Evolutionary conservation across 2,113 vertebrate species (phyloP).

Genomic region (Oophaga pumilio): DNA sequence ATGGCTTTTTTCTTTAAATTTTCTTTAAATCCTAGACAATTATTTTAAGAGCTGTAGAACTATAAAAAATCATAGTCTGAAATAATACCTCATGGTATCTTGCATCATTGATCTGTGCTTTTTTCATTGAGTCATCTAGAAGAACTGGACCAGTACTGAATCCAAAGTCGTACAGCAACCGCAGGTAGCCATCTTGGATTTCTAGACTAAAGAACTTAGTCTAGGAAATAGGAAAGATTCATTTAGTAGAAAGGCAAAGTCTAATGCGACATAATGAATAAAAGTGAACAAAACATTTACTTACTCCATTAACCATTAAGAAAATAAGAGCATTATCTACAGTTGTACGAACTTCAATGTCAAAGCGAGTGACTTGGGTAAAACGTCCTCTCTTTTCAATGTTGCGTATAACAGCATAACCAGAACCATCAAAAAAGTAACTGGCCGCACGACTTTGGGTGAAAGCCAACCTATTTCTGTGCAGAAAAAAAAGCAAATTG

Average conservation of each 20-base stretch:
- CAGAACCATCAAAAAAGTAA: constrained; percentile 93
- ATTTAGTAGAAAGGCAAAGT: not conserved
- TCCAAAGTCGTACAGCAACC: constrained; percentile 90
- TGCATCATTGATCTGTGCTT: constrained; percentile 91
- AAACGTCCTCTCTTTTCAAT: constrained; percentile 85
- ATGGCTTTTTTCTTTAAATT: not conserved
- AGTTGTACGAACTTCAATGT: constrained; percentile 91
- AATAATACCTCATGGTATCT: constrained; percentile 90
- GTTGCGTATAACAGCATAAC: constrained; percentile 87
- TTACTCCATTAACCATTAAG: constrained; percentile 91
- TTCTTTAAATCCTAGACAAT: not conserved
- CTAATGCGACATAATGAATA: not conserved
- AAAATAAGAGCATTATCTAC: constrained; percentile 85
- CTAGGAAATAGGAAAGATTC: constrained; percentile 66
- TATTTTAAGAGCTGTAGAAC: not conserved
- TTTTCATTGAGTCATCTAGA: constrained; percentile 82
- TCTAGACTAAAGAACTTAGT: constrained; percentile 90
- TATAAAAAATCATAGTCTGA: not conserved
- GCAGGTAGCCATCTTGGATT: constrained; percentile 85
- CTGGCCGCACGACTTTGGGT: constrained; percentile 90
- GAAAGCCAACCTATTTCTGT: constrained; percentile 91
- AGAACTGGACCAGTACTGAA: constrained; percentile 82
- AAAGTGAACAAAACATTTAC: constrained; percentile 54
- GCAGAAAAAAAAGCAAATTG: constrained; percentile 43
- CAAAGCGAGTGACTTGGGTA: constrained; percentile 89